phyloP scores from a whole-genome alignment of 1,140 invertebrate species.

The Drosophila gunungcola region DNA sequence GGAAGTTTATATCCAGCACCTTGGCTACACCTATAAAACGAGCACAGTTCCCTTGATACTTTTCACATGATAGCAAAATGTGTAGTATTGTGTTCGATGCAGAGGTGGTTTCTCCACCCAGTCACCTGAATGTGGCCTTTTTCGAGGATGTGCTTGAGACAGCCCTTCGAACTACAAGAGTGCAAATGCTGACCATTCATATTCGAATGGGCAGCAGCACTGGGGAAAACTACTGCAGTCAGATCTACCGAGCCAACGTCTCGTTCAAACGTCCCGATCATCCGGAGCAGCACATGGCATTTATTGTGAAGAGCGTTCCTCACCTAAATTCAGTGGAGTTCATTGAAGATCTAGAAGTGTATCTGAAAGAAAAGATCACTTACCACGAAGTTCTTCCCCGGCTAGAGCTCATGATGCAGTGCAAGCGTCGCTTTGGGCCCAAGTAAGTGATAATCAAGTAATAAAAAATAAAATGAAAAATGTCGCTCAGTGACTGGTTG shows the following conservation, averaged over 20 bases:
- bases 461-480: neutral
- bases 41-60: neutral
- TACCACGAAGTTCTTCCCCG: constrained; percentile 72
- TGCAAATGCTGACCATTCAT: constrained; percentile 37
- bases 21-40: constrained; percentile 50
- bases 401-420: constrained; percentile 62
- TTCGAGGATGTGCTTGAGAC: constrained; percentile 75
- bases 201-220: constrained; percentile 66
- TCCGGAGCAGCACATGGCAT: constrained; percentile 27
- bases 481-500: no score
- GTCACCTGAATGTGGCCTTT: constrained; percentile 62
- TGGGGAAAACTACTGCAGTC: constrained; percentile 78
- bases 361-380: constrained; percentile 69
- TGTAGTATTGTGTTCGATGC: constrained; percentile 66
- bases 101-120: constrained; percentile 51
- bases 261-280: neutral
- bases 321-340: constrained; percentile 57
- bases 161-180: constrained; percentile 46
- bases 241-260: constrained; percentile 60
- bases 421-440: constrained; percentile 62
- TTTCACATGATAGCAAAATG: constrained; percentile 61
- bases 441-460: constrained; percentile 46
- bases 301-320: constrained; percentile 75
- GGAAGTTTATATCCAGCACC: constrained; percentile 13
- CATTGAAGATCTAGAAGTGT: constrained; percentile 66